These are phyloP conservation scores for Cyprinodon variegatus DNA, from an alignment of 2,113 vertebrate species.

Conservation along the genomic window DNA sequence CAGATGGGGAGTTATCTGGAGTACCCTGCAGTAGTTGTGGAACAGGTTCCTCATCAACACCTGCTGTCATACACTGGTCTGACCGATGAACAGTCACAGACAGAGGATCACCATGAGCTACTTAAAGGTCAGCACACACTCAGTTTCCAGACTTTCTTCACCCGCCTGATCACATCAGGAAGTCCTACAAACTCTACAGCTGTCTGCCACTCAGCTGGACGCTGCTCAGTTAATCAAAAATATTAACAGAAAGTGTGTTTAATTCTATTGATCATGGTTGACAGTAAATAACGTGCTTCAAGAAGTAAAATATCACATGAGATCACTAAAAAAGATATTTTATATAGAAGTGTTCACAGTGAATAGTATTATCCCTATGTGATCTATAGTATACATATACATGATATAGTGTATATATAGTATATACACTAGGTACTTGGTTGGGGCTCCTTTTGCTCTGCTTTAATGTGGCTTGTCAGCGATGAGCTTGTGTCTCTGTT, in stretches of 20 bases:
- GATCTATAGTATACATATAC: too few species aligned
- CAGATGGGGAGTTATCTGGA: constrained; percentile 86
- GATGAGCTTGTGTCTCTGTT: too few species aligned
- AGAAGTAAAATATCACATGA: not conserved
- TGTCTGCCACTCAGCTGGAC: too few species aligned
- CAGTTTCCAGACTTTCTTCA: not conserved
- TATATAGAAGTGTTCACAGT: too few species aligned
- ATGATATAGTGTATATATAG: too few species aligned
- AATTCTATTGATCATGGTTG: not conserved
- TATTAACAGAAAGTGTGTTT: not conserved
- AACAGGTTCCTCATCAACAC: constrained; percentile 90
- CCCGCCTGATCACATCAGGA: constrained; percentile 1
- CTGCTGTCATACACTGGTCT: constrained; percentile 88
- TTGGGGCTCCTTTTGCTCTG: too few species aligned
- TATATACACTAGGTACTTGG: too few species aligned
- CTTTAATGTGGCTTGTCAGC: too few species aligned
- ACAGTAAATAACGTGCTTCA: not conserved
- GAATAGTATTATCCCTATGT: too few species aligned
- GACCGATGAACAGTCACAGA: constrained; percentile 82
- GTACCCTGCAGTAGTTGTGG: constrained; percentile 93
- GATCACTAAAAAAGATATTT: too few species aligned
- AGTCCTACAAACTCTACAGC: not conserved
- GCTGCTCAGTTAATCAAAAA: not conserved
- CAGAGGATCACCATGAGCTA: constrained; percentile 58
- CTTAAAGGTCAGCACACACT: constrained; percentile 61